These are phyloP conservation scores for Branchipolynoe longqiensis DNA, from an alignment of 2,888 invertebrate genomes.

Conservation along the genomic window DNA sequence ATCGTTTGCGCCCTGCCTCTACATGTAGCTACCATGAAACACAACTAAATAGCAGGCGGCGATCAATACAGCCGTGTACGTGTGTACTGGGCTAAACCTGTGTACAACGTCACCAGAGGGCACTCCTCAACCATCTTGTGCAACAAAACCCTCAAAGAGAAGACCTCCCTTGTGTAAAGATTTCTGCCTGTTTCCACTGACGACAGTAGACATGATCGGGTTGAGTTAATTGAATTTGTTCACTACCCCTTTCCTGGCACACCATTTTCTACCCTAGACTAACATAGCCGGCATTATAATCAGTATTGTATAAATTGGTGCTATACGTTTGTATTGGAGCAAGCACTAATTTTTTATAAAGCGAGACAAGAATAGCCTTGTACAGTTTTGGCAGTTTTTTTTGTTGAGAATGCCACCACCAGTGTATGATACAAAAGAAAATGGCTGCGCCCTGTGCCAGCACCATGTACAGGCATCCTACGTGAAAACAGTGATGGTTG, in stretches of 20 bases:
- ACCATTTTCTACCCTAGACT: constrained; percentile 33
- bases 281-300: constrained; percentile 55
- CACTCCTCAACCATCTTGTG: constrained; percentile 21
- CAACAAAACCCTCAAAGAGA: neutral
- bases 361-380: constrained; percentile 42
- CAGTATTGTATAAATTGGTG: constrained; percentile 60
- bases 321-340: constrained; percentile 56
- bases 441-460: neutral
- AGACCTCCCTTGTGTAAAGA: constrained; percentile 14
- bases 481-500: constrained; percentile 1
- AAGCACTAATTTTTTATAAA: constrained; percentile 58
- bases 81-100: neutral
- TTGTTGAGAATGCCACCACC: constrained; percentile 58
- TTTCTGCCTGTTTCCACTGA: constrained; percentile 43
- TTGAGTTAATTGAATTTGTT: constrained; percentile 40
- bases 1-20: constrained; percentile 38
- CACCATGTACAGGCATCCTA: constrained; percentile 56
- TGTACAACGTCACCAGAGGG: constrained; percentile 4
- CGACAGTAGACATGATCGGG: constrained; percentile 10
- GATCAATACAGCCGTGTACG: too few relatives aligned
- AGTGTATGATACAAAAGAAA: constrained; percentile 56
- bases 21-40: neutral
- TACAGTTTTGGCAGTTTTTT: constrained; percentile 55
- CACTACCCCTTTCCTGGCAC: constrained; percentile 39
- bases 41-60: too few relatives aligned